Evolutionary conservation across 1,140 invertebrate genomes (phyloP), one percentile per base, ranked within the genome.

Genomic region (Steinernema feltiae): DNA sequence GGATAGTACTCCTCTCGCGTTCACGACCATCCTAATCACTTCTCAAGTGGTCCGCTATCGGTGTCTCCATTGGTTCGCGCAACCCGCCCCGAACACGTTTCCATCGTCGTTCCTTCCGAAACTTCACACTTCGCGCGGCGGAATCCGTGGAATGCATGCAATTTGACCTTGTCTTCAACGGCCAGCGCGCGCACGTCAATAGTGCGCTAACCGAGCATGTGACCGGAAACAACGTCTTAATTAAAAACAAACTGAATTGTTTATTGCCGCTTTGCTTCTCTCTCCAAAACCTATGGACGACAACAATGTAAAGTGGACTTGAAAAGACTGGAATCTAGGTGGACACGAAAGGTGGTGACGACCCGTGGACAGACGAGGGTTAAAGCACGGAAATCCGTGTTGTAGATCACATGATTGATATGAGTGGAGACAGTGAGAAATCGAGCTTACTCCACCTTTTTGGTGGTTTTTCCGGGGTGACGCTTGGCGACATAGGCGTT

Each of bases 401-500:
- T 21, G 53, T 21, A 63, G 53, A 63, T 27, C 24, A 41, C 53
- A 63, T 63, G 24, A 63, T 63, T 12, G 7, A 27, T 27, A 63
- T 63, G 24, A 63, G 24, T 17, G 7, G 24, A 63, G 24, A 63
- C 7, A 27, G 53, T 27, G 53, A 7, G 7, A 12, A 27, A 27
- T 63, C 53, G 15, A 3, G 15, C 24, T 63, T n/a, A 27, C 24
- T 63, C 53, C 2, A 21, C 70, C 21, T 76, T 29, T 48, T 76
- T 76, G n/a, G 31, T 77, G 70, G 70, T 31, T 32, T 79, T 79
- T 12, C 63, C 75, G 31, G 78, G 76, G 24, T 74, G 74, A 2
- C 73, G n/a, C 53, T 79, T 79, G n/a, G 81, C 75, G 48, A 85
- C 84, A 70, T 85, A 85, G 31, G 84, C 81, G 32, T 85, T 83